Base-by-base conservation (phyloP, 2,797 vertebrate species). In the Micrastur ruficollis region DNA sequence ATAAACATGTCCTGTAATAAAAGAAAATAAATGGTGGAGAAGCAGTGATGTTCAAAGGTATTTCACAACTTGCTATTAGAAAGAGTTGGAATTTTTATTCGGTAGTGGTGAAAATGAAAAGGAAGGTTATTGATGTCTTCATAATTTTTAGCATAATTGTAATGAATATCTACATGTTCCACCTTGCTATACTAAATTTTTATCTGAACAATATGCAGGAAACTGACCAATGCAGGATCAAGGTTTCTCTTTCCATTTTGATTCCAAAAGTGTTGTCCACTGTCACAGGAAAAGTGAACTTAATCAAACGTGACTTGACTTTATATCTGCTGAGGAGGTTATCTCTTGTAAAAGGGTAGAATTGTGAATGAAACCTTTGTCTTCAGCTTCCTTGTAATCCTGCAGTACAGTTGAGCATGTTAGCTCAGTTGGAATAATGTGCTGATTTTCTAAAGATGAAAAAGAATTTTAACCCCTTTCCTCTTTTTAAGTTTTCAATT, bases 341-440 rank as follows among this genome's bases (percentile, higher is more conserved):
- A 95, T 96, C 96, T 97, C 93, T 94, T 92, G 93, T 97, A 98
- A 98, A 98, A 98, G 97, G 98, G 97, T 98, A 91, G 97, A 93
- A 81, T 95, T 89, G 98, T 99, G 98, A 99, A 99, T 99, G 98
- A 98, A 98, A 94, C 89, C 97, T 97, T 98, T 99, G 98, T 99
- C 98, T 98, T 97, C 86, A 80, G 65, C 96, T 97, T 97, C 97
- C 98, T 98, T 98, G 97, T 97, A 98, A 98, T 98, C 96, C 76
- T 97, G 81, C 91, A 89, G 92, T 97, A 96, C 95, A 97, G 94
- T 97, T 96, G 93, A 97, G 94, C 91, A 91, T 97, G 97, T 98
- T 98, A 95, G 96, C 98, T 98, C 96, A 92, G 95, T 98, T 98
- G 95, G 97, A 98, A 98, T 98, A 98, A 98, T 98, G 97, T 93